Evolutionary conservation across 2,113 vertebrate species (phyloP).

Genomic region (human (Homo sapiens)): DNA sequence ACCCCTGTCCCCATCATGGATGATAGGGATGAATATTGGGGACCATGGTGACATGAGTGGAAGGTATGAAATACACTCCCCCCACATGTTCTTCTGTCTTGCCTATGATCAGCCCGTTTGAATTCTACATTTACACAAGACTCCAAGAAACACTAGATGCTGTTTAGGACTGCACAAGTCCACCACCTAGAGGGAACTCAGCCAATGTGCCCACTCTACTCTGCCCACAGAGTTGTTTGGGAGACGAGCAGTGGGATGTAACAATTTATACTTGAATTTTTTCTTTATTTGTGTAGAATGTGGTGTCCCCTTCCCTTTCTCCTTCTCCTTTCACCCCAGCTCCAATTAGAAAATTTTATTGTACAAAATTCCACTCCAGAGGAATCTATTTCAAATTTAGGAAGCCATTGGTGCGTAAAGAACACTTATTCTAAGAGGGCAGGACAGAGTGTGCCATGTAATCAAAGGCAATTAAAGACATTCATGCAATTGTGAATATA

Average conservation of each 20-base stretch:
- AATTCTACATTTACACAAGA: background rate
- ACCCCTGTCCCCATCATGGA: background rate
- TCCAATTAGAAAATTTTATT: slow-evolving; percentile 60
- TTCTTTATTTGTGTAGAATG: slow-evolving; percentile 41
- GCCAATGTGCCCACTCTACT: background rate
- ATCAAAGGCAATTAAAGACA: slow-evolving; percentile 65
- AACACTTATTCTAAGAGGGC: slow-evolving; percentile 8
- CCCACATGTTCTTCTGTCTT: background rate
- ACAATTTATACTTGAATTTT: slow-evolving; percentile 36
- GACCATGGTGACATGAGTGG: too few relatives aligned
- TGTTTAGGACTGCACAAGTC: background rate
- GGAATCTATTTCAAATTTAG: slow-evolving; percentile 53
- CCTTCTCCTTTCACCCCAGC: slow-evolving; percentile 42
- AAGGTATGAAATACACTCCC: background rate
- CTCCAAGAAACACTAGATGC: background rate
- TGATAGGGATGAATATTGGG: too few relatives aligned
- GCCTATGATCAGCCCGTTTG: background rate
- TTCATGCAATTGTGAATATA: slow-evolving; percentile 6
- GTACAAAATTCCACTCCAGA: slow-evolving; percentile 42
- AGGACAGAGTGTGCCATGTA: slow-evolving; percentile 53
- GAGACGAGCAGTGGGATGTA: background rate
- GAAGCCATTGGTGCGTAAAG: slow-evolving; percentile 40
- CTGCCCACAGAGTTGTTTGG: slow-evolving; percentile 39
- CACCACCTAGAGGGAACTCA: background rate
- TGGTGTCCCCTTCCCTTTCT: slow-evolving; percentile 31